phyloP scores from a whole-genome alignment of 92 coral and sea anemone species.

The Metridium senile region DNA sequence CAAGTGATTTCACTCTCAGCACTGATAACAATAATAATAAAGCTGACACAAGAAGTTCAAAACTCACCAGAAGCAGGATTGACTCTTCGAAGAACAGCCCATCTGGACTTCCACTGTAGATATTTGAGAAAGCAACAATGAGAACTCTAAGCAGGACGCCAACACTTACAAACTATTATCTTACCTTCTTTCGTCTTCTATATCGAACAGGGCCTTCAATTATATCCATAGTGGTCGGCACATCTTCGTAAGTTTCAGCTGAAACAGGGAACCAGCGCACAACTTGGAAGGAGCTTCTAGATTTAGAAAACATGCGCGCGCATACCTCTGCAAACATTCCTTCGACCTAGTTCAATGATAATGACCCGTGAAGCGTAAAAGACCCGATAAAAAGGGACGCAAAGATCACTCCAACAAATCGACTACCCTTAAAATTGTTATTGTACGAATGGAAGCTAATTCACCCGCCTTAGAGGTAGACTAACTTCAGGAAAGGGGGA shows the following conservation, averaged over 20 bases:
- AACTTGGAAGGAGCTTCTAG: slow-evolving; percentile 43
- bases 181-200: slow-evolving; percentile 83
- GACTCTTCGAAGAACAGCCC: slow-evolving; percentile 96
- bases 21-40: neutral
- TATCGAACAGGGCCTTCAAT: slow-evolving; percentile 81
- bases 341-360: slow-evolving; percentile 14
- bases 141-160: slow-evolving; percentile 1
- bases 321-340: slow-evolving; percentile 77
- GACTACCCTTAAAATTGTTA: neutral
- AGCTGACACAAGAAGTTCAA: neutral
- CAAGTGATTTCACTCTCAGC: slow-evolving; percentile 1
- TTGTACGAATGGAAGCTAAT: neutral
- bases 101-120: slow-evolving; percentile 95
- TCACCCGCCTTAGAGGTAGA: neutral
- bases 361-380: slow-evolving; percentile 20
- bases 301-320: slow-evolving; percentile 83
- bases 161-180: neutral
- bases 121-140: slow-evolving; percentile 20
- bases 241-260: slow-evolving; percentile 61
- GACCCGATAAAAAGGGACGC: neutral
- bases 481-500: slow-evolving; percentile 19
- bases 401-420: neutral
- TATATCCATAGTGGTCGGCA: slow-evolving; percentile 65
- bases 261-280: slow-evolving; percentile 54
- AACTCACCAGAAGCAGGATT: slow-evolving; percentile 95